Conservation (phyloP, 1,140 invertebrate genomes). For the Tetraneura akinire region DNA sequence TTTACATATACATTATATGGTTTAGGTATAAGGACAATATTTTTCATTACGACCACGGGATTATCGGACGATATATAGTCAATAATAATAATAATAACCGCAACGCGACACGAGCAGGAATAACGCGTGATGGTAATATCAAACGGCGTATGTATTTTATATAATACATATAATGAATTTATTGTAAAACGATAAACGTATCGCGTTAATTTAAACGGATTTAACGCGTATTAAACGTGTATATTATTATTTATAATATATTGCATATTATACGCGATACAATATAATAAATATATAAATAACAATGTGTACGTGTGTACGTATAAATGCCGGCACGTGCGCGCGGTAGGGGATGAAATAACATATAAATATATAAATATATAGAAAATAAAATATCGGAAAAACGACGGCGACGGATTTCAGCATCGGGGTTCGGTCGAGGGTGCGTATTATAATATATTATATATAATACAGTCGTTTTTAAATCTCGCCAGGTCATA, state of each 20-base stretch:
- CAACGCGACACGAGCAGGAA: too few species aligned
- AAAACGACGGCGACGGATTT: slow-evolving; percentile 31
- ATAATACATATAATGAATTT: neutral
- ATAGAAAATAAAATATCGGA: slow-evolving; percentile 40
- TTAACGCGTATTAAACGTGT: slow-evolving; percentile 38
- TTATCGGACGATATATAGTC: slow-evolving; percentile 29
- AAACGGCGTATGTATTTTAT: too few species aligned
- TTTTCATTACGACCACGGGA: slow-evolving; percentile 26
- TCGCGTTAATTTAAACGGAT: slow-evolving; percentile 49
- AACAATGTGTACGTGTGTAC: slow-evolving; percentile 7
- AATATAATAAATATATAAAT: slow-evolving; percentile 22
- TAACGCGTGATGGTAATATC: neutral
- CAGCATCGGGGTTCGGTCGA: neutral
- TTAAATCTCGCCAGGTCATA: slow-evolving; percentile 52
- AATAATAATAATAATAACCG: neutral
- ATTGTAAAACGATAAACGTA: neutral
- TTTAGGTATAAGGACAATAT: too few species aligned
- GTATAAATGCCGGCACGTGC: slow-evolving; percentile 38
- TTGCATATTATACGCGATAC: too few species aligned
- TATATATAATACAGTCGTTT: slow-evolving; percentile 53
- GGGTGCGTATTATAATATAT: neutral
- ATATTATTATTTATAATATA: neutral
- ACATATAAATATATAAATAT: slow-evolving; percentile 36
- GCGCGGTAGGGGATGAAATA: slow-evolving; percentile 56
- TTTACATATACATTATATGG: too few species aligned